Conservation (phyloP, 2,888 invertebrate species). For the Drosophila mercatorum region DNA sequence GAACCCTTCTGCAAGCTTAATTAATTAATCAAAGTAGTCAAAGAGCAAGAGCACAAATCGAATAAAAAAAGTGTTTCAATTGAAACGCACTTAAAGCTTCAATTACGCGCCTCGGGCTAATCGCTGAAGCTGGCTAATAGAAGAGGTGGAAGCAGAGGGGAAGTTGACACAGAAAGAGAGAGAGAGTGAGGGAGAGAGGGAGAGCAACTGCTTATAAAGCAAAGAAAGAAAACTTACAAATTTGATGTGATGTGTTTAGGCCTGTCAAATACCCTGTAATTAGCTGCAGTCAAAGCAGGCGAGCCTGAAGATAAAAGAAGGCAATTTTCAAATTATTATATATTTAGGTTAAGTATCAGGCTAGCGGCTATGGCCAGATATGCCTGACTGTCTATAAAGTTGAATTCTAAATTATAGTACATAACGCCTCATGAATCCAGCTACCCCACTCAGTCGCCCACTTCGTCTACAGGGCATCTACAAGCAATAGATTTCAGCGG, state of each 20-base stretch:
- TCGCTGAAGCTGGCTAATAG: constrained; percentile 6
- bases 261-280: constrained; percentile 16
- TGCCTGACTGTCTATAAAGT: no score
- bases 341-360: no score
- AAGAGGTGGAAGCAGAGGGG: neutral
- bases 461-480: constrained; percentile 29
- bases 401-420: no score
- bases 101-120: constrained; percentile 69
- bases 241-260: neutral
- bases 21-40: constrained; percentile 66
- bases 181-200: neutral
- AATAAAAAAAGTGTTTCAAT: constrained; percentile 46
- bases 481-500: constrained; percentile 37
- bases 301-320: no score
- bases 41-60: constrained; percentile 2
- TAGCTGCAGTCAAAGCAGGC: neutral
- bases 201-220: constrained; percentile 16
- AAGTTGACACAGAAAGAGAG: neutral
- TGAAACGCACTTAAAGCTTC: constrained; percentile 63
- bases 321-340: no score
- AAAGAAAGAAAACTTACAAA: neutral
- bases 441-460: rapidly evolving
- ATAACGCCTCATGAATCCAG: no score
- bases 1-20: constrained; percentile 42
- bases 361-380: no score